Evolutionary conservation across 2,797 vertebrate species (phyloP).

Genomic region (Anniella stebbinsi): DNA sequence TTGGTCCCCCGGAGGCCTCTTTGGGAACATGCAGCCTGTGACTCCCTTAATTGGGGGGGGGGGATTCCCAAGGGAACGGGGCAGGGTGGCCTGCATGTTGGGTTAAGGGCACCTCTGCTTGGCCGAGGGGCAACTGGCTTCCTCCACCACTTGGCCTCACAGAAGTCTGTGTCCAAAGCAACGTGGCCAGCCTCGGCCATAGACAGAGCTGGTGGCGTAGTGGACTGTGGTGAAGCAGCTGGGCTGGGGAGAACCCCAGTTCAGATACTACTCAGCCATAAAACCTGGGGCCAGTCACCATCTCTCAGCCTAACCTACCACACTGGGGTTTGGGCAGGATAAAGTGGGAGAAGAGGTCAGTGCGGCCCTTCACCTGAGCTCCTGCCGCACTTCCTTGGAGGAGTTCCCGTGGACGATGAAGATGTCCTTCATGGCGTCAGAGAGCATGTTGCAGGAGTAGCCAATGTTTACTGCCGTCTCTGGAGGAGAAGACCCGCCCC

Average conservation of each 20-base stretch:
- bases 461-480: constrained; percentile 96
- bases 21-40: too few species aligned
- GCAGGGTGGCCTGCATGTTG: too few species aligned
- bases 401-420: constrained; percentile 85
- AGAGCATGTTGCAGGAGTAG: constrained; percentile 93
- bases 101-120: too few species aligned
- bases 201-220: not conserved
- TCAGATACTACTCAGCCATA: not conserved
- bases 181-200: too few species aligned
- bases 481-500: constrained; percentile 59
- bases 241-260: too few species aligned
- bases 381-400: constrained; percentile 80
- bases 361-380: constrained; percentile 85
- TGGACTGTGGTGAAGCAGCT: too few species aligned
- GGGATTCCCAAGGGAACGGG: too few species aligned
- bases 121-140: too few species aligned
- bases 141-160: too few species aligned
- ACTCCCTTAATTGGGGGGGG: too few species aligned
- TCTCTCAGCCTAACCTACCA: not conserved
- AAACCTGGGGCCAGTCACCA: not conserved
- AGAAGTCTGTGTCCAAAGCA: not conserved
- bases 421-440: constrained; percentile 90
- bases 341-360: too few species aligned
- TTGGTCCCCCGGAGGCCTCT: not conserved
- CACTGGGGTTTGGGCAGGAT: not conserved